Base-by-base conservation (phyloP, 1,140 invertebrate genomes). In the Armadillidium nasatum region DNA sequence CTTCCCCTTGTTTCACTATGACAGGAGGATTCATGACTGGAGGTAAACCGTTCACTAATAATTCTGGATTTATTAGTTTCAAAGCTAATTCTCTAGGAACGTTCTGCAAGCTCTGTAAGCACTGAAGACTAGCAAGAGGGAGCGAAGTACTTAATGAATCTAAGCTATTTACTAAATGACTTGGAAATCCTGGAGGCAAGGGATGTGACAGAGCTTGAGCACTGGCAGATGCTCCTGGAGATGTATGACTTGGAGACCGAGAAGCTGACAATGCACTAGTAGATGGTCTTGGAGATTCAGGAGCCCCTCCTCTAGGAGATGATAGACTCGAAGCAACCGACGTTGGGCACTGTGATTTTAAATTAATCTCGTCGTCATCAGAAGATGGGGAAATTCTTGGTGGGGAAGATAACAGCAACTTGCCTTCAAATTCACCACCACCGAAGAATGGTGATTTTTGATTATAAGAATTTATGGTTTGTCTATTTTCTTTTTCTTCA, bases 1-100 rank as follows among this genome's bases (percentile, higher is more conserved):
- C 94, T 0, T 93, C 91, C 11, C 91, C 92, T 84, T 93, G 89
- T 84, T 85, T 85, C 15, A 82, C 78, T 11, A 79, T 76, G 13
- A 78, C 79, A 72, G 78, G 80, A 11, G 80, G 71, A 71, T 74
- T 77, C 45, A 77, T 74, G 11, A 81, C 71, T 3, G 9, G 91
- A 90, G 76, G 87, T 84, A 22, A 85, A 82, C 69, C 87, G 43
- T 77, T 72, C 86, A 0, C 87, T 85, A 13, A 87, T 81, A 78
- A 73, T 54, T 80, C 79, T 44, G 79, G 77, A 60, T 76, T 80
- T 13, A 81, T 74, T 70, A 81, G 43, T 76, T 90, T 87, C 73
- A 91, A 82, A 10, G 90, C 88, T 19, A 91, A 83, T 77, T 90
- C 89, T 13, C 88, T 88, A 9, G 87, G 84, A 50, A 82, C 73